phyloP scores from a whole-genome alignment of 1,140 invertebrate species.

The Octopus bimaculoides region DNA sequence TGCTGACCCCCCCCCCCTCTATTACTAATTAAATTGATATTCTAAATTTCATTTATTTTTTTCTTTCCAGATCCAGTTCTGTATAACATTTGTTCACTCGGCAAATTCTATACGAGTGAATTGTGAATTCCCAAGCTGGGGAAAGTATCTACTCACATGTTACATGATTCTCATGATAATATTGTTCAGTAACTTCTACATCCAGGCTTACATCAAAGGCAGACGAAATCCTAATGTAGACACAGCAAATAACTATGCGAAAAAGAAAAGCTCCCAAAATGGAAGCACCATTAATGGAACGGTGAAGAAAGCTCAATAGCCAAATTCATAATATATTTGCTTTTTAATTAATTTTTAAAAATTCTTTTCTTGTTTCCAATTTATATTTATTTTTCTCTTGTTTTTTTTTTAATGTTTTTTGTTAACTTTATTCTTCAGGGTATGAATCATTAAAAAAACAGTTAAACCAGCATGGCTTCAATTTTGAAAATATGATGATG shows the following conservation, averaged over 20 bases:
- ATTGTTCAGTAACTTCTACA: constrained; percentile 60
- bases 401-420: too few species aligned
- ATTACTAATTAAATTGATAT: too few species aligned
- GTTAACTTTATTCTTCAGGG: too few species aligned
- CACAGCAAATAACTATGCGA: background rate
- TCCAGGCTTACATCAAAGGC: constrained; percentile 53
- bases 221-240: constrained; percentile 5
- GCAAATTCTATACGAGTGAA: constrained; percentile 37
- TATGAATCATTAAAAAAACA: too few species aligned
- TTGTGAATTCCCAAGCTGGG: constrained; percentile 58
- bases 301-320: background rate
- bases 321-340: background rate
- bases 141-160: constrained; percentile 47
- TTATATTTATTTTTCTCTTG: too few species aligned
- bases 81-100: constrained; percentile 43
- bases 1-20: too few species aligned
- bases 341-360: background rate
- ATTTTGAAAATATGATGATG: too few species aligned
- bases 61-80: constrained; percentile 50
- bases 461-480: too few species aligned
- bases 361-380: background rate
- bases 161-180: constrained; percentile 56
- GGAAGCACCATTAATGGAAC: constrained; percentile 8
- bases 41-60: constrained; percentile 11
- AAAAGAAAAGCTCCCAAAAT: background rate